phyloP scores from a whole-genome alignment of 1,140 invertebrate genomes.

The Acromyrmex echinatior region DNA sequence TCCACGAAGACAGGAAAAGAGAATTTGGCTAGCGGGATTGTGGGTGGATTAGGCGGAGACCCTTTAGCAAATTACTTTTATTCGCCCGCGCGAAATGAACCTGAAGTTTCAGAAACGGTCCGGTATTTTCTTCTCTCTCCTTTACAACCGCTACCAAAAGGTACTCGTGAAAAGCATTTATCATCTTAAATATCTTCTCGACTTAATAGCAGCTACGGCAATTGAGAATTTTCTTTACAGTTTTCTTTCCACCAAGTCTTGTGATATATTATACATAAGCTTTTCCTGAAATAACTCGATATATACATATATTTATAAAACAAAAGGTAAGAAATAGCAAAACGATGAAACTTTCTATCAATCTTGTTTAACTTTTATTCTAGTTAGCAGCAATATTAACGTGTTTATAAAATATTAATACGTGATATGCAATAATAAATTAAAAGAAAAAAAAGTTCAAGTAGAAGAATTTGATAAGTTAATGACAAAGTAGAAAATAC shows the following conservation, averaged over 20 bases:
- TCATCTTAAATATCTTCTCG: slow-evolving; percentile 54
- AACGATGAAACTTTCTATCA: neutral
- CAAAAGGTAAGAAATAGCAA: neutral
- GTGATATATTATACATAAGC: neutral
- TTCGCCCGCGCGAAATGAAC: slow-evolving; percentile 67
- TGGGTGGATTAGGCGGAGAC: slow-evolving; percentile 57
- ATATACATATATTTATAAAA: neutral
- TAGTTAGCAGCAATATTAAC: neutral
- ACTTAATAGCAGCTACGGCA: slow-evolving; percentile 24
- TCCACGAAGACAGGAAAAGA: slow-evolving; percentile 20
- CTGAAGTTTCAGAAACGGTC: slow-evolving; percentile 42
- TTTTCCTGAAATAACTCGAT: neutral
- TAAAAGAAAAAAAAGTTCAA: neutral
- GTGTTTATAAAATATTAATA: neutral
- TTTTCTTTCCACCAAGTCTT: neutral
- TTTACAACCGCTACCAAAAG: neutral
- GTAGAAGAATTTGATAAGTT: neutral
- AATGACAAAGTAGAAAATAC: neutral
- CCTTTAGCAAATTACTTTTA: slow-evolving; percentile 77
- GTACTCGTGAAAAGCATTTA: slow-evolving; percentile 61
- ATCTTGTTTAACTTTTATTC: neutral
- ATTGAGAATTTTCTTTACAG: slow-evolving; percentile 17
- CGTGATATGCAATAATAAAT: neutral
- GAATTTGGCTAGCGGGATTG: slow-evolving; percentile 50
- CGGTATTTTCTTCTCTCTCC: slow-evolving; percentile 38